A percentile compares a stretch with the other conserved stretches of the same genome.
Evolutionary conservation across 2,113 vertebrate species (phyloP).

Genomic region (Suncus etruscus): DNA sequence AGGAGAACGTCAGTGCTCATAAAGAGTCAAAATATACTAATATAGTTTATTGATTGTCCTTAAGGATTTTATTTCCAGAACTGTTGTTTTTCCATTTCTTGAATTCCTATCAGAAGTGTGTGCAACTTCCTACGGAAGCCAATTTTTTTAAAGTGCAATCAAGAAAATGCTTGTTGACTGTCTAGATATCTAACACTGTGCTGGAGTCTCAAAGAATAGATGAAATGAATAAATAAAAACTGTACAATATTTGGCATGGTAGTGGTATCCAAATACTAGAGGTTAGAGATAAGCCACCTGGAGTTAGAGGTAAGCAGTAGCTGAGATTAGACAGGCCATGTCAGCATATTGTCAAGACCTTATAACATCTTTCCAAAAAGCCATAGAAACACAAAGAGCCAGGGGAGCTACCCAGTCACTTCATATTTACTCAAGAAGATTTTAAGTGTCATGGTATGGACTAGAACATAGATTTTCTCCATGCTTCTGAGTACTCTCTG

Average conservation of each 20-base stretch:
- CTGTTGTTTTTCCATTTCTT: constrained; percentile 61
- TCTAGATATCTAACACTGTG: not conserved
- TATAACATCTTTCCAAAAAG: not conserved
- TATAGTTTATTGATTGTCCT: constrained; percentile 54
- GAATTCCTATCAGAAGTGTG: constrained; percentile 57
- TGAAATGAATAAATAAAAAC: too few relatives aligned
- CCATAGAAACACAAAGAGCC: constrained; percentile 18
- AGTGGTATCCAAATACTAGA: not conserved
- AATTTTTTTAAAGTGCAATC: not conserved
- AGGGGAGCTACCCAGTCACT: constrained; percentile 8
- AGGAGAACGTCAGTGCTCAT: not conserved
- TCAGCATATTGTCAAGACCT: not conserved
- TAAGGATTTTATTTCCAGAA: constrained; percentile 32
- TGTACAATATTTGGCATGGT: not conserved
- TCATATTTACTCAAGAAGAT: not conserved
- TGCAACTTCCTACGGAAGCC: constrained; percentile 43
- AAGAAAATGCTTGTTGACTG: constrained; percentile 29
- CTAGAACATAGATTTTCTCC: not conserved
- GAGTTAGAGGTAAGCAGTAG: not conserved
- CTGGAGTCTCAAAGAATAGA: not conserved
- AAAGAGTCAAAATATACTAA: constrained; percentile 42
- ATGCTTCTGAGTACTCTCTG: not conserved
- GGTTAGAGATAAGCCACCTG: not conserved
- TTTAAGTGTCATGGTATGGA: not conserved
- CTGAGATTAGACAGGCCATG: not conserved